Evolutionary conservation across 2,113 vertebrate species (phyloP).

Genomic region (Crypturellus undulatus): DNA sequence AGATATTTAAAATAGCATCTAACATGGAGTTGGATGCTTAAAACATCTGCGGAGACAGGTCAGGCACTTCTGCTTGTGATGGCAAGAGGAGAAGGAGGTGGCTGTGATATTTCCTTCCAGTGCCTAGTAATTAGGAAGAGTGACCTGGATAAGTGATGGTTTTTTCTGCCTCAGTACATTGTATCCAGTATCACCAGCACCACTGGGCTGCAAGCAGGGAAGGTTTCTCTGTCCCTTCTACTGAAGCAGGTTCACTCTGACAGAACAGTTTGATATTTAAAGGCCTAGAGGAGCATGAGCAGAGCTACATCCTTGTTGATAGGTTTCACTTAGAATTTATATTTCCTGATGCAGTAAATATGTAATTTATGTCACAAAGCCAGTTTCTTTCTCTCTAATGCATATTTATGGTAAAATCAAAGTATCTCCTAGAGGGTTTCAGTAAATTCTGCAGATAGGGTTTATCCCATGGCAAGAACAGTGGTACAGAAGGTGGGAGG

Average conservation of each 20-base stretch:
- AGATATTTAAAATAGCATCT: background rate
- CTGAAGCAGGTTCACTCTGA: background rate
- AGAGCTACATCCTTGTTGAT: background rate
- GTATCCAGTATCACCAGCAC: background rate
- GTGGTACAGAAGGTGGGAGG: background rate
- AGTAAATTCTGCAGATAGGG: background rate
- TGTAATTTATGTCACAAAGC: background rate
- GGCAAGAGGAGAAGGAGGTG: background rate
- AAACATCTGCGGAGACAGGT: background rate
- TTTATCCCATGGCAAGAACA: background rate
- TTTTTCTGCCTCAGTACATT: background rate
- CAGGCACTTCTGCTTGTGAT: background rate
- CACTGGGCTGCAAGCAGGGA: background rate
- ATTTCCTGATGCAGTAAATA: background rate
- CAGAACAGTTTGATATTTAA: background rate
- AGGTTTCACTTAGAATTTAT: background rate
- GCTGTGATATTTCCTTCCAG: background rate
- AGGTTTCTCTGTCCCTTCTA: background rate
- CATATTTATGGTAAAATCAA: background rate
- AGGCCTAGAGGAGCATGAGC: background rate
- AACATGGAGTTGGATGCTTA: background rate
- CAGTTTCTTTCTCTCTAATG: background rate
- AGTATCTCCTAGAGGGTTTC: background rate
- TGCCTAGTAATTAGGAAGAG: background rate
- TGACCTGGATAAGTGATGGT: background rate